Evolutionary conservation across 1,140 invertebrate genomes (phyloP), one percentile per base, ranked within the genome.

Genomic region (Drosophila seguyi): DNA sequence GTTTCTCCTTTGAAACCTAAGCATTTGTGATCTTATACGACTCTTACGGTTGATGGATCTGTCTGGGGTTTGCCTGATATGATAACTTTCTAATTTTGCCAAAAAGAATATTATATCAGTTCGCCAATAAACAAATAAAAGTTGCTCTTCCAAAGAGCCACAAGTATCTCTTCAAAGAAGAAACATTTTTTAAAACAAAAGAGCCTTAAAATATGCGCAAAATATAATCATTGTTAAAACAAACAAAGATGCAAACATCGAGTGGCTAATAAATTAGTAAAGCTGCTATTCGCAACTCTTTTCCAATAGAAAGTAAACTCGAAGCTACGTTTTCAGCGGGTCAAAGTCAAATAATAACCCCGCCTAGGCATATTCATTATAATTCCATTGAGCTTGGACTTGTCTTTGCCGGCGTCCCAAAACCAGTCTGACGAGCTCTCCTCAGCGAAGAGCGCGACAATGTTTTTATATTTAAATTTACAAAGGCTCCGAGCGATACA

Each of bases 331-430:
- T 52, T 71, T 47, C 50, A 71, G 34, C 65, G 59, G 72, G 74
- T 76, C 72, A 76, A 66, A 76, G 72, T 36, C 53, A 75, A 59
- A 58, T 45, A 75, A 66, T 76, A 76, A 66, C 72, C 53, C 61
- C 62, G 31, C 74, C 74, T 50, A 58, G 47, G 62, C 61, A 27
- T 45, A 76, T 47, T 76, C 74, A 75, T 76, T 75, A 72, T 71
- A 58, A 71, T 29, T 48, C 50, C 68, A 72, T 71, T 57, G 41
- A 47, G 50, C 50, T 38, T 36, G 55, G 61, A 55, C 52, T 75
- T 73, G 72, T 22, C 68, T 50, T 36, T n/a, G 31, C n/a, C 11
- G 0, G 41, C 27, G 18, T 34, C 34, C 45, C 38, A 75, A 66
- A 59, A 76, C 74, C 74, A 48, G 74, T 53, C 29, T 25, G 36